Evolutionary conservation across 2,888 invertebrate species (phyloP), one percentile per base, ranked within the genome.

Genomic region (Andrena bicolor): DNA sequence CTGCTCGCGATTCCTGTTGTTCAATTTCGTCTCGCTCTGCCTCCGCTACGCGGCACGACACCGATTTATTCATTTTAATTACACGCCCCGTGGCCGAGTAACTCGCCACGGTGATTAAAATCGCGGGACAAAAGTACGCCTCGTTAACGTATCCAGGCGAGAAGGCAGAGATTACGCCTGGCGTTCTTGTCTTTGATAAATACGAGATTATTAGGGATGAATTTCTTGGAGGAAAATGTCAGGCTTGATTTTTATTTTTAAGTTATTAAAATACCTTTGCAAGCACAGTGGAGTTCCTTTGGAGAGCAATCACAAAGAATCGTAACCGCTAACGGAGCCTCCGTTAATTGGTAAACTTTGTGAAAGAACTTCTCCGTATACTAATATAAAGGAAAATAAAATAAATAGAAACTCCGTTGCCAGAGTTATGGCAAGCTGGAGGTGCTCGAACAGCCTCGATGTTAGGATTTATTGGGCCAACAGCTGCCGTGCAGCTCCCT

Each of bases 11-110:
- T 41, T 41, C 16, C 41, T 41, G 41, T 23, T 10, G 56, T 53
- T 53, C 56, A 20, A 26, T 26, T 23, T 56, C 23, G 56, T 56
- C 13, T 13, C 56, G 56, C 23, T 56, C 56, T 26, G 56, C 56
- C 56, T 26, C 23, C 56, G 56, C 26, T 23, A 20, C 41, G 0
- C 41, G 41, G 20, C 56, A 4, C 56, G 56, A 26, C 56, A 56
- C 56, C 23, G 23, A 56, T 56, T 26, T 56, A 23, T 56, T 56
- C 20, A 13, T 26, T 26, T 56, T 56, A 56, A 56, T 56, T 56
- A 56, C 56, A 23, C 23, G 56, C 56, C 8, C 2, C 53, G 23
- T 20, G 10, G 20, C 23, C 23, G 53, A 10, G 56, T 10, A 26
- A 26, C 56, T 56, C 10, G 23, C 23, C 56, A 13, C 1, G 26